A percentile compares a stretch with the other conserved stretches of the same genome.
phyloP scores from a whole-genome alignment of 2,888 invertebrate species.

The Machimus atricapillus region DNA sequence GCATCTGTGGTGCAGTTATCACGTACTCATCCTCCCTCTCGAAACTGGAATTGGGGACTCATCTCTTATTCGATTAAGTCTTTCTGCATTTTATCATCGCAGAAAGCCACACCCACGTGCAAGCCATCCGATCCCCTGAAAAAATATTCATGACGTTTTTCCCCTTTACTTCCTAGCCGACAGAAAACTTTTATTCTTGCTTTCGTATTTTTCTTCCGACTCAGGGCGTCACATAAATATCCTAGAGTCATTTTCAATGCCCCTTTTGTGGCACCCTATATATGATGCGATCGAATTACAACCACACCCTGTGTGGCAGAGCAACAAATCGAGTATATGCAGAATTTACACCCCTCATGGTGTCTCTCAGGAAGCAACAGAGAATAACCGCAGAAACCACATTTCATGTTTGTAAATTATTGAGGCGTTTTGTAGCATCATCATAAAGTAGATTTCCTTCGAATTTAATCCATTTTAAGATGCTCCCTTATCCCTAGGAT shows the following conservation, averaged over 20 bases:
- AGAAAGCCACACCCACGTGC: background rate
- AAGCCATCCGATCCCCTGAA: background rate
- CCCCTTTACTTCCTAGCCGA: background rate
- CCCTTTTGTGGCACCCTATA: background rate
- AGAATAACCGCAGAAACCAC: conserved; percentile 23
- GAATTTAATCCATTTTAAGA: conserved; percentile 36
- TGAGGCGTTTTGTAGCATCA: conserved; percentile 33
- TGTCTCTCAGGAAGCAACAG: conserved; percentile 18
- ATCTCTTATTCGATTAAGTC: conserved; percentile 24
- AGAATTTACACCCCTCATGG: background rate
- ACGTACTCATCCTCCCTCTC: background rate
- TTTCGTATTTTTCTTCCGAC: background rate
- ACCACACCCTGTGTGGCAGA: background rate
- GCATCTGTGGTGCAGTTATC: background rate
- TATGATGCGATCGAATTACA: background rate
- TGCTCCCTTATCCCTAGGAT: conserved; percentile 13
- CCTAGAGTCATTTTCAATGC: background rate
- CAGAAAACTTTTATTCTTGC: background rate
- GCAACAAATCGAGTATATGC: conserved; percentile 12
- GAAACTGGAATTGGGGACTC: background rate
- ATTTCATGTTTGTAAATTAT: conserved; percentile 33
- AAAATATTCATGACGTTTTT: background rate
- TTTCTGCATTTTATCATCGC: background rate
- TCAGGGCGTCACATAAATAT: background rate
- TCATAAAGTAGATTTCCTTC: conserved; percentile 23